Evolutionary conservation across 2,113 vertebrate species (phyloP).

Genomic region (Hippocampus barbouri): DNA sequence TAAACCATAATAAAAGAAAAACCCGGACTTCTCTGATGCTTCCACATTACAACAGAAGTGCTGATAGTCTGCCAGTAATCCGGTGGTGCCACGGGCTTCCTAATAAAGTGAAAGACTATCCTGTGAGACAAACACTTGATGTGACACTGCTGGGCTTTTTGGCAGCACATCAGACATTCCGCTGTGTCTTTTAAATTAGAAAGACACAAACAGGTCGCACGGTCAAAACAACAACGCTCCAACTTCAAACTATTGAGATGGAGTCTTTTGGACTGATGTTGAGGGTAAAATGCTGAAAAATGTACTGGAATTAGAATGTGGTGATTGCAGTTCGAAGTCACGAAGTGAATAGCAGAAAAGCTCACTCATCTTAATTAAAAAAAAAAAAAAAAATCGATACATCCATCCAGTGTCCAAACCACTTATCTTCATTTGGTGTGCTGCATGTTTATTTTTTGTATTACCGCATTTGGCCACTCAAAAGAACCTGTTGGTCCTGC

Average conservation of each 20-base stretch:
- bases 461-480: too few relatives aligned
- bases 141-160: constrained; percentile 19
- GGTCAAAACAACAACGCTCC: neutral
- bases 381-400: too few relatives aligned
- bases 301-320: neutral
- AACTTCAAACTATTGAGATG: constrained; percentile 9
- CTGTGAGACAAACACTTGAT: constrained; percentile 12
- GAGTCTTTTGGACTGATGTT: neutral
- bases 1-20: neutral
- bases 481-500: too few relatives aligned
- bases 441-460: too few relatives aligned
- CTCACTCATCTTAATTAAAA: neutral
- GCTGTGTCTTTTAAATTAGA: constrained; percentile 17
- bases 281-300: neutral
- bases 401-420: too few relatives aligned
- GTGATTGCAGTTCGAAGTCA: constrained; percentile 10
- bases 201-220: constrained; percentile 12
- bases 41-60: constrained; percentile 4
- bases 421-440: too few relatives aligned
- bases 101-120: constrained; percentile 17
- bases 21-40: neutral
- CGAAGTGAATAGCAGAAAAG: constrained; percentile 8
- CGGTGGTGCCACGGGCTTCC: neutral
- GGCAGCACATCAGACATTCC: constrained; percentile 17
- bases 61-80: constrained; percentile 7